Base-by-base conservation (phyloP, 2,888 invertebrate genomes). In the Caradrina clavipalpis region DNA sequence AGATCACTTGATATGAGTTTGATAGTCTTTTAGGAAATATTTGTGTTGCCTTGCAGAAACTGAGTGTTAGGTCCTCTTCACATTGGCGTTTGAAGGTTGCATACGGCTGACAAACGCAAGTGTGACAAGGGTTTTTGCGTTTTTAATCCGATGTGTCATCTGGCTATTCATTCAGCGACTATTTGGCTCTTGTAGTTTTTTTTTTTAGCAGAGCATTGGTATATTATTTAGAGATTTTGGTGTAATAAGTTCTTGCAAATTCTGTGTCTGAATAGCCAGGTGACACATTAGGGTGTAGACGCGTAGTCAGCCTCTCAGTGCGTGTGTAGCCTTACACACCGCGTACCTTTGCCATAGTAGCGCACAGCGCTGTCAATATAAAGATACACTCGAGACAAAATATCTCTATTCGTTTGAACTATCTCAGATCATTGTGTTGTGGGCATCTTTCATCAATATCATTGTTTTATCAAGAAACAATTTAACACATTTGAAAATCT, bases 251-350 rank as follows among this genome's bases (percentile, higher is more conserved):
- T 49, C 8, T 15, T 35, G 5, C 21, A 15, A 7, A 13, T 1
- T 42, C 5, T 19, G 31, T 62, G 49, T 45, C n/a, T 57, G 26
- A 64, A 57, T 49, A 53, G 13, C 42, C 64, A 75, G 45, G 53
- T 45, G 45, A 3, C 8, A 39, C 35, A 57, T 68, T 19, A 31
- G 21, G 57, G 0, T 61, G 10, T 67, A 58, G 68, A 26, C 45
- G 45, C 10, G 5, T n/a, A 56, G 61, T 56, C 54, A 81, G 81
- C 74, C 74, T 78, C 74, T 78, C 78, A 78, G 81, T 78, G 81
- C 78, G 78, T 66, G 42, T 53, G 73, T 81, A 78, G 81, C 81
- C 78, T 77, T 63, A 71, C 73, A 81, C 81, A 66, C 72, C 77
- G 76, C 81, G 77, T 60, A 76, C 63, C 50, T 68, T 79, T 76